These are phyloP conservation scores for Chloroceryle inda DNA, from an alignment of 2,797 vertebrate species.

Conservation along the genomic window DNA sequence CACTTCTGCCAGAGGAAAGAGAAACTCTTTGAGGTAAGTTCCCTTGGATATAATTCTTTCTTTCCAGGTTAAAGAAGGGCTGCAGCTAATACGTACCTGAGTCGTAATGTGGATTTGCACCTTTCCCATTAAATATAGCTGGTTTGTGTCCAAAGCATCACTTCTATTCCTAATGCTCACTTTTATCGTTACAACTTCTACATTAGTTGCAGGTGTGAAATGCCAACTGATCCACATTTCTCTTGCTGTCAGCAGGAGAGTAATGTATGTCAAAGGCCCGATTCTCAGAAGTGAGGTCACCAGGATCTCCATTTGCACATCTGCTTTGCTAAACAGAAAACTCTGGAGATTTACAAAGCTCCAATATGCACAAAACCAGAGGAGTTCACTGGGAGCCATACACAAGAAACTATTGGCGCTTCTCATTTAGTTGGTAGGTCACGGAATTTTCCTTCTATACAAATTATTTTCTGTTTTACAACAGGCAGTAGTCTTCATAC, in stretches of 20 bases:
- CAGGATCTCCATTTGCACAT: conserved; percentile 28
- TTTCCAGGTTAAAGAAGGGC: conserved; percentile 15
- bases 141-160: background rate
- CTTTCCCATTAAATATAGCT: conserved; percentile 32
- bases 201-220: conserved; percentile 66
- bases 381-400: background rate
- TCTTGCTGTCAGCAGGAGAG: conserved; percentile 25
- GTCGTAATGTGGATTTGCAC: conserved; percentile 43
- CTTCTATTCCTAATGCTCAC: conserved; percentile 27
- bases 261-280: conserved; percentile 23
- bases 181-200: conserved; percentile 8
- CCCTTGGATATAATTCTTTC: conserved; percentile 37
- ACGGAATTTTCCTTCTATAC: background rate
- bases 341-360: background rate
- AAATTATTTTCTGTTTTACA: background rate
- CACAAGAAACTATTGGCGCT: background rate
- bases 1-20: conserved; percentile 29
- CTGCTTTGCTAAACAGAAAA: conserved; percentile 46
- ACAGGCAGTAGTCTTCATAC: background rate
- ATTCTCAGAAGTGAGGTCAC: conserved; percentile 35
- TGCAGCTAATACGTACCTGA: background rate
- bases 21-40: conserved; percentile 32
- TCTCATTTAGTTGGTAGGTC: background rate
- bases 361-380: background rate
- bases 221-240: background rate